Evolutionary conservation across 2,797 vertebrate species (phyloP).

Genomic region (Columba guinea): DNA sequence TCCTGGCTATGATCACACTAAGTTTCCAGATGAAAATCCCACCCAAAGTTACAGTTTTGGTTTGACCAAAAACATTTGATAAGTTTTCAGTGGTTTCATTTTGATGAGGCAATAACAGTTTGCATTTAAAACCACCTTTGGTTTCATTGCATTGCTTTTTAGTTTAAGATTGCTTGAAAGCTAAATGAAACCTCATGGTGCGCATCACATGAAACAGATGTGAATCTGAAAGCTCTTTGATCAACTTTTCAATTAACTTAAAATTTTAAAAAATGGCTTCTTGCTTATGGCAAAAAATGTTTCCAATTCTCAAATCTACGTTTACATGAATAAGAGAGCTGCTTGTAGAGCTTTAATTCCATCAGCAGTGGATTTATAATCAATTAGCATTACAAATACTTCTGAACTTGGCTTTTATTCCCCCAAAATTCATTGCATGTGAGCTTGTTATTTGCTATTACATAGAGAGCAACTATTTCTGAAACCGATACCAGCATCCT

Average conservation of each 20-base stretch:
- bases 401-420: neutral
- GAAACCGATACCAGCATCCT: neutral
- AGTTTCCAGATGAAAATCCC: neutral
- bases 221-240: neutral
- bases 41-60: neutral
- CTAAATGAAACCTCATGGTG: neutral
- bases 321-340: neutral
- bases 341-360: neutral
- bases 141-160: neutral
- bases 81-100: neutral
- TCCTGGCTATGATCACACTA: neutral
- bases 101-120: neutral
- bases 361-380: neutral
- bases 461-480: neutral
- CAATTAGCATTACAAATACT: neutral
- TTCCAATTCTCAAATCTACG: neutral
- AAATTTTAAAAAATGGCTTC: rapidly evolving
- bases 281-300: neutral
- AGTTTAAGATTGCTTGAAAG: neutral
- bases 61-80: rapidly evolving
- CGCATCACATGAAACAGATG: neutral
- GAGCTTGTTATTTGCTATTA: neutral
- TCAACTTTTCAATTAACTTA: neutral
- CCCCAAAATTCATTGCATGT: neutral
- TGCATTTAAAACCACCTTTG: neutral